A percentile compares a stretch with the other conserved stretches of the same genome.
Conservation (phyloP, 2,888 invertebrate genomes). For the Thera britannica region DNA sequence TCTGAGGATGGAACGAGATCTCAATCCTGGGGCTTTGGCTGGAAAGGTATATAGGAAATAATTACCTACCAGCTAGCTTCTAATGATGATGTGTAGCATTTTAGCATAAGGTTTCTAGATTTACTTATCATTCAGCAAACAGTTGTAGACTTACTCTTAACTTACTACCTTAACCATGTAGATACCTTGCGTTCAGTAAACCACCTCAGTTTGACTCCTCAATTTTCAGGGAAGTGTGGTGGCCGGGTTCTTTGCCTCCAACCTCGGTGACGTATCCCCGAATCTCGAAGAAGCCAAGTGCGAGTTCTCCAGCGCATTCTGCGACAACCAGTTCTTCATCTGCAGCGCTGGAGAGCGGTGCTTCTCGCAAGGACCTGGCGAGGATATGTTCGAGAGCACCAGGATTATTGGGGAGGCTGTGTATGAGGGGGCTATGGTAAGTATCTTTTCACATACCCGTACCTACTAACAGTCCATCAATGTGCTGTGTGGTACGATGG, state of each 20-base stretch:
- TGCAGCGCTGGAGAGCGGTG: conserved; percentile 87
- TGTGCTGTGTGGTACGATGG: too few species aligned
- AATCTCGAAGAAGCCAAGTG: conserved; percentile 90
- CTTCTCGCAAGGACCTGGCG: conserved; percentile 91
- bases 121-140: too few species aligned
- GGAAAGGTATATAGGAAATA: too few species aligned
- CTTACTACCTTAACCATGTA: too few species aligned
- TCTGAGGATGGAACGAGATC: conserved; percentile 87
- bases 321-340: conserved; percentile 87
- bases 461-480: too few species aligned
- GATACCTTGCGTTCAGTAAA: too few species aligned
- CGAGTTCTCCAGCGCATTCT: conserved; percentile 87
- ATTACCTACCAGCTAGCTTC: too few species aligned
- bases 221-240: conserved; percentile 80
- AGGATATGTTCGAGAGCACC: conserved; percentile 93
- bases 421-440: conserved; percentile 86
- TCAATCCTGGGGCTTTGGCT: conserved; percentile 84
- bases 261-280: conserved; percentile 93
- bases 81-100: too few species aligned
- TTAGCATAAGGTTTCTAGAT: too few species aligned
- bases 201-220: too few species aligned
- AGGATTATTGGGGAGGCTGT: conserved; percentile 90
- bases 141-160: too few species aligned
- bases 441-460: conserved; percentile 27
- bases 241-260: conserved; percentile 92